Evolutionary conservation across 2,888 invertebrate species (phyloP), one percentile per base, ranked within the genome.

Genomic region (Seira musarum): DNA sequence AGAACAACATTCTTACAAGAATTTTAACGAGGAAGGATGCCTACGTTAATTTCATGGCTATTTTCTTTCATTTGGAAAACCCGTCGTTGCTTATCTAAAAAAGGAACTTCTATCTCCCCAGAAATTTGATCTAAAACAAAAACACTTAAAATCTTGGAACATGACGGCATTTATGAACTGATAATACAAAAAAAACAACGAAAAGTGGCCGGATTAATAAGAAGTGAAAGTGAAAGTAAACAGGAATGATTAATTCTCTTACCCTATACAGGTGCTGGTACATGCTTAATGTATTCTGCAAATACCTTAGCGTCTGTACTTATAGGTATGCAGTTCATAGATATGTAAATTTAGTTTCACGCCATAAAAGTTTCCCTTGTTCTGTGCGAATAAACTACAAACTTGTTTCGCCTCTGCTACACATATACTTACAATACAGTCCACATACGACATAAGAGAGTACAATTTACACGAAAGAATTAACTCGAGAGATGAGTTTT

Each of bases 11-110:
- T 60, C 15, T 60, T 60, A 60, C n/a, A 60, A 60, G 49, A n/a
- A 13, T 49, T 49, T 49, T 49, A 49, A 49, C 49, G 49, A 30
- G 21, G 60, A 21, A 60, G 60, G n/a, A 53, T 53, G 53, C 17
- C 53, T 17, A 60, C 60, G 60, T 60, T 60, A 60, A 60, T 60
- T 60, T 22, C 60, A 60, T 21, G 60, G 60, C 2, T 60, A 22
- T 60, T 60, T 60, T 60, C 60, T 21, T 60, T 21, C 22, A 60
- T 60, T 60, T 60, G 15, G 49, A 15, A 49, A 49, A 3, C 49
- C 17, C 49, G 15, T n/a, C 49, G 3, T 49, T 13, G 15, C 49
- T 49, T 49, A 8, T 49, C 13, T 15, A 3, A 2, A 40, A 40
- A 40, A 40, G 13, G 6, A 40, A 40, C 6, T 49, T 49, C 15